Evolutionary conservation across 1,140 invertebrate species (phyloP).

Genomic region (Bactericera cockerelli): DNA sequence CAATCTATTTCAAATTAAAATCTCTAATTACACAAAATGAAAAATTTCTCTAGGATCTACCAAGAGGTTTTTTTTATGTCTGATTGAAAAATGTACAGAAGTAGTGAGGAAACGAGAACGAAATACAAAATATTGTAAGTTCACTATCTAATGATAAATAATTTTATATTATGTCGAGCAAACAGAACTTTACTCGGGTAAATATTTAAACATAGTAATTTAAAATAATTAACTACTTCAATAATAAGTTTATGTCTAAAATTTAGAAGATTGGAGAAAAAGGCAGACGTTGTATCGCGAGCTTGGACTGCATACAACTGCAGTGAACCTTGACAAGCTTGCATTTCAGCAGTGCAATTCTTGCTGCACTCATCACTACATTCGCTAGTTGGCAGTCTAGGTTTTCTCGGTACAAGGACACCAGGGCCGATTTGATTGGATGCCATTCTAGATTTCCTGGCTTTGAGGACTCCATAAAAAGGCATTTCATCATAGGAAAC

Average conservation of each 20-base stretch:
- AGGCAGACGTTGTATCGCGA: background rate
- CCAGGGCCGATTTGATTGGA: too few relatives aligned
- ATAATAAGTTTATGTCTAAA: background rate
- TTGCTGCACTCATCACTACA: too few relatives aligned
- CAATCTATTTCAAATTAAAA: too few relatives aligned
- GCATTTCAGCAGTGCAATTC: background rate
- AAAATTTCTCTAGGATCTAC: too few relatives aligned
- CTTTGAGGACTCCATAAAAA: too few relatives aligned
- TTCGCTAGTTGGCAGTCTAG: too few relatives aligned
- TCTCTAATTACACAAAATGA: too few relatives aligned
- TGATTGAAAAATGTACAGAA: too few relatives aligned
- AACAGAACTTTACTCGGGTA: background rate
- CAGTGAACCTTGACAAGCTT: background rate
- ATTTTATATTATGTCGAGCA: background rate
- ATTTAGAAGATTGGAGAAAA: slow-evolving; percentile 8
- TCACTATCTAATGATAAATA: slow-evolving; percentile 6
- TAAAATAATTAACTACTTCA: slow-evolving; percentile 8
- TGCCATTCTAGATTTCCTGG: too few relatives aligned
- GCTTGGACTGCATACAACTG: background rate
- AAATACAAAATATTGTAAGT: slow-evolving; percentile 1
- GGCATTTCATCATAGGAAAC: too few relatives aligned
- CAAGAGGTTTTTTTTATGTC: too few relatives aligned
- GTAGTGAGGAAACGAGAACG: background rate
- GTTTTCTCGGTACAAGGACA: too few relatives aligned
- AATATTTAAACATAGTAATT: slow-evolving; percentile 2